These are phyloP conservation scores for Smutsia temminckii DNA, from an alignment of 2,797 vertebrate genomes.

Conservation along the genomic window DNA sequence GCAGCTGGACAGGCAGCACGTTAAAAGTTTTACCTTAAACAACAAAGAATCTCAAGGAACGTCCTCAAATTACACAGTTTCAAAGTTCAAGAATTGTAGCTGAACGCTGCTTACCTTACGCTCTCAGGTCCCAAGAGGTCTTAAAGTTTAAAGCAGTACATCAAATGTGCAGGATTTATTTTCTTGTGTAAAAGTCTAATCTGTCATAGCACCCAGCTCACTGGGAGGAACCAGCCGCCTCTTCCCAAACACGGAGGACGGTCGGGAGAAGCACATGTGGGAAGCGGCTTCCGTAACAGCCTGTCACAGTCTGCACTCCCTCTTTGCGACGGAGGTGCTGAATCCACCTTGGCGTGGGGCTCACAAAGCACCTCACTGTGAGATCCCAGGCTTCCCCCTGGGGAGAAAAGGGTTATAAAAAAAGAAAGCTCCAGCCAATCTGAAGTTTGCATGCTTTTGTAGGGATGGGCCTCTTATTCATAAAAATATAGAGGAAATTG, in stretches of 20 bases:
- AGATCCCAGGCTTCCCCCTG: not conserved
- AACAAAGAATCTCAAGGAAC: constrained; percentile 64
- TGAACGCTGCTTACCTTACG: constrained; percentile 80
- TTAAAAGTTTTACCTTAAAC: constrained; percentile 68
- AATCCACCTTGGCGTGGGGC: not conserved
- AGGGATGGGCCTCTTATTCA: not conserved
- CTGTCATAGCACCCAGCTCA: constrained; percentile 81
- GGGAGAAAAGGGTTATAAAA: not conserved
- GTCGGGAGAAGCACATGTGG: constrained; percentile 74
- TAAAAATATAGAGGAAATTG: constrained; percentile 20
- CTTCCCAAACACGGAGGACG: constrained; percentile 75
- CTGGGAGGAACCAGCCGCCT: constrained; percentile 79
- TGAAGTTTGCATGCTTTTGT: constrained; percentile 19
- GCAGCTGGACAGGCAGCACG: constrained; percentile 25
- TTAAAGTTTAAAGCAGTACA: constrained; percentile 77
- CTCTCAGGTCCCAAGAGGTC: constrained; percentile 76
- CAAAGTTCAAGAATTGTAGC: constrained; percentile 72
- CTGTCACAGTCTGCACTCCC: constrained; percentile 62
- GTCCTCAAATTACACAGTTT: constrained; percentile 77
- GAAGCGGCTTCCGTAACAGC: constrained; percentile 60
- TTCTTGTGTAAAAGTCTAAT: constrained; percentile 82
- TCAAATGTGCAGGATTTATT: constrained; percentile 81
- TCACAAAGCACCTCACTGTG: not conserved
- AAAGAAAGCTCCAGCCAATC: not conserved
- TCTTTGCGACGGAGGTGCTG: constrained; percentile 52